Evolutionary conservation across 53 echinoderm and acorn worm genomes (phyloP), one percentile per base, ranked within the genome.

Genomic region (Holothuria leucospilota): DNA sequence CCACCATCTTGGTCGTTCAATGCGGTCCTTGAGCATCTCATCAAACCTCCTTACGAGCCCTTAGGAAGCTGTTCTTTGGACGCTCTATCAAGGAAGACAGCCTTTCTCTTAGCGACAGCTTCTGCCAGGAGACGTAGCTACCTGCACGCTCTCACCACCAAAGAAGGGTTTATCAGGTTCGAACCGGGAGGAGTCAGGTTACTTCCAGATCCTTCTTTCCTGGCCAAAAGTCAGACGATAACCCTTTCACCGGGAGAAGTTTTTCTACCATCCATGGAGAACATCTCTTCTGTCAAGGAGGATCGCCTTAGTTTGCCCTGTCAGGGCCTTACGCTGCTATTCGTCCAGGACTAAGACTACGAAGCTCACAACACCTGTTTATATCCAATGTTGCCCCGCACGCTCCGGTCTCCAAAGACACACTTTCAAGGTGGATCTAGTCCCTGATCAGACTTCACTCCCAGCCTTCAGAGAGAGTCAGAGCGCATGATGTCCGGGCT

Each of bases 171-270:
- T 24, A 79, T 29, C 20, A 18, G 52, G 2, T 79, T 79, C 28
- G 46, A 49, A 14, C 21, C 29, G 2, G 52, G 25, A 0, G 82
- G 82, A 82, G 82, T 63, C 6, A 8, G 29, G 25, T 7, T 82
- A 4, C 82, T 82, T 39, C 82, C 82, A 7, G 28, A 63, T 11
- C 27, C 63, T 4, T 60, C 61, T 1, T 82, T 62, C 16, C 16
- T 82, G 8, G 82, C 65, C 0, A 82, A 82, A 40, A 82, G 63
- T 39, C 82, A 82, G 62, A 15, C 82, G 0, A 1, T 34, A 8
- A 39, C 28, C 34, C 63, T 82, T 24, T 29, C 63, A 0, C 64
- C 82, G 1, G 29, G 1, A 1, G 61, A 25, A 20, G 38, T 82
- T 7, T 62, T 62, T 18, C 39, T 82, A 30, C 82, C 82, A 16